Percentiles rank a stretch among this genome's conserved stretches.
phyloP scores from a whole-genome alignment of 2,113 vertebrate species.

The Sphyrna mokarran region DNA sequence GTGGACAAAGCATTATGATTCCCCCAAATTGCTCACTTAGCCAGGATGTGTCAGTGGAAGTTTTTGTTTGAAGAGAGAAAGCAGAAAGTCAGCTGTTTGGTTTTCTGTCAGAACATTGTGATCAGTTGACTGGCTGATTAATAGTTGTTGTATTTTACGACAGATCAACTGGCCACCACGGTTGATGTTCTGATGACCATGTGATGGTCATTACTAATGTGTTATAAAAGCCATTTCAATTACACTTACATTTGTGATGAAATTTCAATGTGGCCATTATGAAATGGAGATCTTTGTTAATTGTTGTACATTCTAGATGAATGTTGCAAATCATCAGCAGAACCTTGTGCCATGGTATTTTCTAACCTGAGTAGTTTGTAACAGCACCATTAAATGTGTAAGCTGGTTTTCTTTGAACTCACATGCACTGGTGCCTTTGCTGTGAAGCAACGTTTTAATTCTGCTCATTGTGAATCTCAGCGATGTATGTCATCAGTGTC shows the following conservation, averaged over 20 bases:
- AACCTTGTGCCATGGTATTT: background rate
- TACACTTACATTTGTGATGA: background rate
- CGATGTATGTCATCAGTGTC: background rate
- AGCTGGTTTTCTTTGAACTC: background rate
- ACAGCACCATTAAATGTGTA: background rate
- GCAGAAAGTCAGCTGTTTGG: background rate
- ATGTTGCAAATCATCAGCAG: background rate
- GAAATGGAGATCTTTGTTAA: background rate
- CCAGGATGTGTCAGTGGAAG: background rate
- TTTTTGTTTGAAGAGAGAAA: background rate
- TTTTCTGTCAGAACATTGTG: background rate
- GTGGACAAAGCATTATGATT: background rate
- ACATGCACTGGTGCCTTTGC: background rate
- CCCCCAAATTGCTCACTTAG: background rate
- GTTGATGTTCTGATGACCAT: background rate
- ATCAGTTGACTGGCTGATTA: background rate
- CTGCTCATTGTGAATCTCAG: background rate
- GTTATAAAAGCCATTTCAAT: background rate
- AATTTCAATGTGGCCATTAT: background rate
- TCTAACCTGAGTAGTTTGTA: background rate
- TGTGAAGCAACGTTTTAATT: background rate
- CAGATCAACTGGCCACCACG: background rate
- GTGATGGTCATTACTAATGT: background rate
- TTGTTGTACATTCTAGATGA: background rate
- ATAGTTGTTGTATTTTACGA: background rate